phyloP scores from a whole-genome alignment of 2,113 vertebrate species.

The Nyctibius bracteatus region DNA sequence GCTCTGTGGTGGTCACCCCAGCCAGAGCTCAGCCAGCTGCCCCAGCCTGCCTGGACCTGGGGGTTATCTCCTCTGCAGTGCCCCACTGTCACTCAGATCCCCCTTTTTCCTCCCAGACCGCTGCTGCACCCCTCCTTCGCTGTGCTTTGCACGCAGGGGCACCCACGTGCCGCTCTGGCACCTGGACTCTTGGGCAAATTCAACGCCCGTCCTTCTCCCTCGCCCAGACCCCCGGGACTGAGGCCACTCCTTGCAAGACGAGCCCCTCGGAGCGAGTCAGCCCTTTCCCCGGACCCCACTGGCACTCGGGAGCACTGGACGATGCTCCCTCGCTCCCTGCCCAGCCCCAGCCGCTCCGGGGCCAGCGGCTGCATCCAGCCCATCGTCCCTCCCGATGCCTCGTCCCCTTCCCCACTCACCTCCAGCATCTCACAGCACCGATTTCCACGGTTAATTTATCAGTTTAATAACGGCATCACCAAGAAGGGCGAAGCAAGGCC shows the following conservation, averaged over 20 bases:
- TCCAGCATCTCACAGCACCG: accelerated
- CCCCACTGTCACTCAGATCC: background rate
- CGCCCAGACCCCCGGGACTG: accelerated
- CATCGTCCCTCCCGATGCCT: accelerated
- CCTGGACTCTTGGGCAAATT: background rate
- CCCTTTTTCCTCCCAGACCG: background rate
- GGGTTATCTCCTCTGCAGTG: background rate
- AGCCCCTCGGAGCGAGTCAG: background rate
- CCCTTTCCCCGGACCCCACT: accelerated
- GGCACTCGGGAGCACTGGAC: accelerated
- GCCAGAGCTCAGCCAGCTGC: background rate
- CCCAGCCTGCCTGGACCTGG: background rate
- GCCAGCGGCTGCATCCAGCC: background rate
- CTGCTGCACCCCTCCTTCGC: background rate
- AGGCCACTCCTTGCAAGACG: accelerated
- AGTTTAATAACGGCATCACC: background rate
- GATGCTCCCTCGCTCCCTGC: background rate
- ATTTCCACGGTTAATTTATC: background rate
- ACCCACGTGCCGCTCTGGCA: background rate
- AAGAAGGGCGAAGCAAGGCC: background rate
- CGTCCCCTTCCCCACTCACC: background rate
- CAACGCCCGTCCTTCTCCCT: background rate
- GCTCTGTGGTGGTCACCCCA: background rate
- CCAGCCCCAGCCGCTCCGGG: background rate
- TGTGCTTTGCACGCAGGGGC: background rate